These are phyloP conservation scores for Dromaius novaehollandiae DNA, from an alignment of 2,113 vertebrate genomes.

Conservation along the genomic window DNA sequence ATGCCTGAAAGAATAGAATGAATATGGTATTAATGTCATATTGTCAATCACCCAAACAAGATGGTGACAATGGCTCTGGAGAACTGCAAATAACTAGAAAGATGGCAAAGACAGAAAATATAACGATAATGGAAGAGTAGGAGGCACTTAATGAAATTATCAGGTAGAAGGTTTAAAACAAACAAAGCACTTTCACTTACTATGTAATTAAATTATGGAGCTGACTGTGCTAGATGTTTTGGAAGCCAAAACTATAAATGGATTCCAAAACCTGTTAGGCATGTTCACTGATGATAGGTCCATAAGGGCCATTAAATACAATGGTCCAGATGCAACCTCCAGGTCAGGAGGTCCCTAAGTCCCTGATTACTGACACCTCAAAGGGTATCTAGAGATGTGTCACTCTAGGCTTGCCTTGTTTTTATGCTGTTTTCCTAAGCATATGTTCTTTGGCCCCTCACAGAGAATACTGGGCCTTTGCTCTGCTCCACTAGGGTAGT, in stretches of 20 bases:
- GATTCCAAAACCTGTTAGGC: background rate
- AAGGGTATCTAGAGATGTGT: background rate
- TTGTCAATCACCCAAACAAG: background rate
- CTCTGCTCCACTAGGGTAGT: background rate
- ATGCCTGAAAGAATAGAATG: background rate
- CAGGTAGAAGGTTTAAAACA: slow-evolving; percentile 36
- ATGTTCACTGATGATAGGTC: background rate
- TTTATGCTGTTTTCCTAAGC: background rate
- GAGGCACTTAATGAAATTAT: slow-evolving; percentile 35
- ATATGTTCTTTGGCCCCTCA: background rate
- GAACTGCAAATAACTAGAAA: background rate
- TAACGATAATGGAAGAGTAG: slow-evolving; percentile 25
- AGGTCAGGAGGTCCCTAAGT: background rate
- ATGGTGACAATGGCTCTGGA: background rate
- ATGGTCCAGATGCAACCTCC: background rate
- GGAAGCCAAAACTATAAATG: background rate
- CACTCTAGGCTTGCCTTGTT: background rate
- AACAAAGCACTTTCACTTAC: slow-evolving; percentile 39
- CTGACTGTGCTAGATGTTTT: slow-evolving; percentile 13
- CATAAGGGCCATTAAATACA: background rate
- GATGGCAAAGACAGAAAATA: slow-evolving; percentile 16
- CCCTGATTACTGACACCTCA: background rate
- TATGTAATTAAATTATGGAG: slow-evolving; percentile 16
- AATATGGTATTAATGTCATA: background rate
- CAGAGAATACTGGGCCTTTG: background rate